phyloP scores from a whole-genome alignment of 2,888 invertebrate species.

The Drosophila sordidula region DNA sequence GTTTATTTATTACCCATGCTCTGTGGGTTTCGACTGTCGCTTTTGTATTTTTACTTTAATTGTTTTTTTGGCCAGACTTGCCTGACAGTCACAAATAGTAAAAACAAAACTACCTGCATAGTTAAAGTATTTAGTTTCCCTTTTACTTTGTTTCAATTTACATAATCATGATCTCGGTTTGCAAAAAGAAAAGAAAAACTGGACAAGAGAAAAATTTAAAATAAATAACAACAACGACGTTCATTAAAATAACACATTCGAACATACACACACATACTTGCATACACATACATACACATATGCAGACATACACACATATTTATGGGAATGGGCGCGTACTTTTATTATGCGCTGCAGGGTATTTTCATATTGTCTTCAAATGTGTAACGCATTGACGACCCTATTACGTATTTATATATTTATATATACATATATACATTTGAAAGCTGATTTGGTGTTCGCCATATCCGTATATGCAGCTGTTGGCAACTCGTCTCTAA shows the following conservation, averaged over 20 bases:
- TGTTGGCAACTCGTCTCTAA: background rate
- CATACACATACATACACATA: constrained; percentile 2
- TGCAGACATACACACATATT: constrained; percentile 10
- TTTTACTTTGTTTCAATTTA: constrained; percentile 75
- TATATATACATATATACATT: background rate
- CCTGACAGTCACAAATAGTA: constrained; percentile 21
- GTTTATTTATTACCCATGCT: constrained; percentile 50
- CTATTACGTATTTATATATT: constrained; percentile 9
- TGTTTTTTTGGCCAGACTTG: constrained; percentile 16
- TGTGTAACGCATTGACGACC: constrained; percentile 12
- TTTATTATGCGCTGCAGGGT: constrained; percentile 34
- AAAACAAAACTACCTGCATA: constrained; percentile 25
- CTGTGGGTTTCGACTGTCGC: constrained; percentile 28
- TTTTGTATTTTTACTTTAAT: constrained; percentile 19
- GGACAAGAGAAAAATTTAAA: constrained; percentile 44
- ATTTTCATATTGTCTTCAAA: constrained; percentile 17
- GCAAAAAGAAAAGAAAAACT: constrained; percentile 33
- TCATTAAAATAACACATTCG: constrained; percentile 64
- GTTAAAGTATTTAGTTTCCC: constrained; percentile 76
- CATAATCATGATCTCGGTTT: constrained; percentile 69
- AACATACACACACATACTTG: constrained; percentile 1
- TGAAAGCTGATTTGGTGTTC: background rate
- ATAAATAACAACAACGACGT: constrained; percentile 35
- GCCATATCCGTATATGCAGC: background rate
- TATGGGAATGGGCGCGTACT: constrained; percentile 38